Percentiles rank a stretch among this genome's conserved stretches.
phyloP scores from a whole-genome alignment of 2,888 invertebrate species.

The Drosophila picticornis region DNA sequence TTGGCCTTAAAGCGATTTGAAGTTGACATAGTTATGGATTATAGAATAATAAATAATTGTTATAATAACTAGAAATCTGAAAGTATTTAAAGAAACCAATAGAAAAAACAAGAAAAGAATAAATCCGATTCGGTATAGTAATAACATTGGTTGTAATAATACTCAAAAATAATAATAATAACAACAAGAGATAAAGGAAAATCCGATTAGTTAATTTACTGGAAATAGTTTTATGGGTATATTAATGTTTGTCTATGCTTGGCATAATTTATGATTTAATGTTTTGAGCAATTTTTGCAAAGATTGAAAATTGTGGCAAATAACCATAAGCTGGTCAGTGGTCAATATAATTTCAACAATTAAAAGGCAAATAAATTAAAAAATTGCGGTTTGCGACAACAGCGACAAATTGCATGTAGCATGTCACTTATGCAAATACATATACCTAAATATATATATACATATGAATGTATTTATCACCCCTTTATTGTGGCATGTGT shows the following conservation, averaged over 20 bases:
- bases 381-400: conserved; percentile 66
- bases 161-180: background rate
- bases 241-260: background rate
- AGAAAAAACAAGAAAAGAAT: background rate
- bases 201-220: background rate
- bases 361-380: conserved; percentile 77
- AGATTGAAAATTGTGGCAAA: conserved; percentile 36
- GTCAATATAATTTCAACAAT: conserved; percentile 76
- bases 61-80: background rate
- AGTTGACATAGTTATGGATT: conserved; percentile 36
- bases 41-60: conserved; percentile 6
- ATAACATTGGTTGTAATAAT: no score
- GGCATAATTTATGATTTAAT: background rate
- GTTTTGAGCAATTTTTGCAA: background rate
- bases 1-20: conserved; percentile 55
- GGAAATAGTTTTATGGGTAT: background rate
- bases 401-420: conserved; percentile 62
- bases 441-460: background rate
- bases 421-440: conserved; percentile 12
- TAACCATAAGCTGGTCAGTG: conserved; percentile 57
- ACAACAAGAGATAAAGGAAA: background rate
- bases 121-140: background rate
- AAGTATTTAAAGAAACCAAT: background rate
- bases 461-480: background rate
- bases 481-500: conserved; percentile 32